These are phyloP conservation scores for Megaptera novaeangliae DNA, from an alignment of 2,113 vertebrate genomes.

Conservation along the genomic window DNA sequence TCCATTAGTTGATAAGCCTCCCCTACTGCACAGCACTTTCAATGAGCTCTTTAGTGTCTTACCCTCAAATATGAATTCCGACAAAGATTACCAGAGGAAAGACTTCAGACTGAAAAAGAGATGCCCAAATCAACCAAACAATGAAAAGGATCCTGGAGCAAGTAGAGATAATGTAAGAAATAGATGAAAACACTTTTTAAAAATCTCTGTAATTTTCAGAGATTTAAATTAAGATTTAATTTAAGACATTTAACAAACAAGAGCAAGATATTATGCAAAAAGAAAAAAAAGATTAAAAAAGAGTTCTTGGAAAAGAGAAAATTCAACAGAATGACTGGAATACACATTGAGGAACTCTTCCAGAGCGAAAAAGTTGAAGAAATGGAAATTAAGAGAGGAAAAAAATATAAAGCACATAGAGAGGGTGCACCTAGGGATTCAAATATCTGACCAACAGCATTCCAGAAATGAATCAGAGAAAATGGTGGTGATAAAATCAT, in stretches of 20 bases:
- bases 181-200: neutral
- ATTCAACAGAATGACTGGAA: neutral
- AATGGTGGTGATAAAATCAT: neutral
- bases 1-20: neutral
- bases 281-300: neutral
- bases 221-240: neutral
- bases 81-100: neutral
- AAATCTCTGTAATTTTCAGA: neutral
- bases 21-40: neutral
- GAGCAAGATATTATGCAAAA: neutral
- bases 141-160: neutral
- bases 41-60: neutral
- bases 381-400: neutral
- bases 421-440: neutral
- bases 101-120: neutral
- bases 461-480: neutral
- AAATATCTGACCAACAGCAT: neutral
- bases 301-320: neutral
- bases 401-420: neutral
- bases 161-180: neutral
- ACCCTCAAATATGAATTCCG: neutral
- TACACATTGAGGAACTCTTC: neutral
- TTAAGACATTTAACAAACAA: constrained; percentile 14
- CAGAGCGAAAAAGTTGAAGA: neutral
- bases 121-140: neutral